Base-by-base conservation (phyloP, 2,888 invertebrate species). In the Dryobotodes eremita region DNA sequence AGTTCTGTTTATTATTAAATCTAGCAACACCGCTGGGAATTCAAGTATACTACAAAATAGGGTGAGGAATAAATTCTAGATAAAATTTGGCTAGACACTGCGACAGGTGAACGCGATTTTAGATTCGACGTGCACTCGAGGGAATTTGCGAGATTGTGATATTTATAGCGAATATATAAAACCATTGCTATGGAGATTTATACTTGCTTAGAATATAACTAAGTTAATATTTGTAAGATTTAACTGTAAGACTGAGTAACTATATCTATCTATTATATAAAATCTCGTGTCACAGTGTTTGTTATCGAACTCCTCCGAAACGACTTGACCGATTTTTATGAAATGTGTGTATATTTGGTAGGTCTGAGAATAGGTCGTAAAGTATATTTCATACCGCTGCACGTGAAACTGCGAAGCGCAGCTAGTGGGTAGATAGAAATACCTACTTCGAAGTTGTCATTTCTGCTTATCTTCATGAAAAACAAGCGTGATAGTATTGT, bases 81-180 rank as follows among this genome's bases (percentile, higher is more conserved):
- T 79, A 66, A 84, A 84, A 84, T 84, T 84, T 83, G 84, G 74
- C 79, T 86, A 86, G 75, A 86, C 84, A 86, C 64, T 77, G 72
- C 62, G 84, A 79, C 84, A 83, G 79, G 84, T 79, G 79, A 75
- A 70, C 84, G 57, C 26, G 79, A 84, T 84, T 84, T 75, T 72
- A 73, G 62, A 72, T 86, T 73, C 87, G 70, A 48, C 57, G 65
- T 26, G 57, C 46, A 50, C 87, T 66, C 59, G 23, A n/a, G 84
- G 75, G 75, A 65, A 61, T 86, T 59, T 61, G 36, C 53, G 61
- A 78, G 74, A 75, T 83, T 74, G 64, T 68, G 73, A 74, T 83
- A 77, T 82, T 77, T 83, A 71, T 71, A 53, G 55, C 26, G 31
- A 71, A 86, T 84, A 77, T 62, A 83, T 77, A 86, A 72, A 46